Evolutionary conservation across 2,797 vertebrate species (phyloP).

Genomic region (Pristis pectinata): DNA sequence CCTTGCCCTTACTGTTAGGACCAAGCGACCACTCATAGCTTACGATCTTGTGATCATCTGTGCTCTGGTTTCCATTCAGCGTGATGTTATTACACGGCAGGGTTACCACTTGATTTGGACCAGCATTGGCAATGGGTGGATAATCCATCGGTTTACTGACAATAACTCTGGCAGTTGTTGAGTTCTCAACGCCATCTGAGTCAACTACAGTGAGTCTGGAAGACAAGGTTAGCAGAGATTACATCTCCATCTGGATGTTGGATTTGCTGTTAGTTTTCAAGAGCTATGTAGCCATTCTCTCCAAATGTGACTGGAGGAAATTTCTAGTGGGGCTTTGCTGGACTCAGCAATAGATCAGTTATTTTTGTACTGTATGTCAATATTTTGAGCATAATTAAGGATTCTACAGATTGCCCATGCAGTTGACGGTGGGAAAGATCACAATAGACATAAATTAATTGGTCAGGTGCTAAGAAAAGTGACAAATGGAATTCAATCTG

Average conservation of each 20-base stretch:
- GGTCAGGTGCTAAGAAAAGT: too few relatives aligned
- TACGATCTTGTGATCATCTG: constrained; percentile 62
- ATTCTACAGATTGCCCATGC: too few relatives aligned
- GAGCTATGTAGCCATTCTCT: not conserved
- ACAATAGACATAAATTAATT: too few relatives aligned
- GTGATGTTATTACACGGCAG: constrained; percentile 62
- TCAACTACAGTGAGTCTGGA: constrained; percentile 58
- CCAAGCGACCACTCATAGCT: constrained; percentile 65
- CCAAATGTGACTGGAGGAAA: not conserved
- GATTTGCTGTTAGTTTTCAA: not conserved
- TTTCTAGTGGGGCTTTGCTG: too few relatives aligned
- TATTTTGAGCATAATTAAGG: too few relatives aligned
- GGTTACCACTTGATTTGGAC: constrained; percentile 61
- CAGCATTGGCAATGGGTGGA: constrained; percentile 62
- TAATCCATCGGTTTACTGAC: constrained; percentile 54
- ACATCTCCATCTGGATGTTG: not conserved
- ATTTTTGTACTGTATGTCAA: too few relatives aligned
- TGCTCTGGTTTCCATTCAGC: constrained; percentile 66
- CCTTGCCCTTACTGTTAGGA: constrained; percentile 57
- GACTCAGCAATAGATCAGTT: too few relatives aligned
- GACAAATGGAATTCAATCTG: too few relatives aligned
- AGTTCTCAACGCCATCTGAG: constrained; percentile 56
- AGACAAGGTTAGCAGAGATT: not conserved
- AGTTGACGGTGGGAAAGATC: too few relatives aligned
- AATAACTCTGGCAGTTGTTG: constrained; percentile 52